Evolutionary conservation across 2,113 vertebrate species (phyloP).

Genomic region (Tenrec ecaudatus): DNA sequence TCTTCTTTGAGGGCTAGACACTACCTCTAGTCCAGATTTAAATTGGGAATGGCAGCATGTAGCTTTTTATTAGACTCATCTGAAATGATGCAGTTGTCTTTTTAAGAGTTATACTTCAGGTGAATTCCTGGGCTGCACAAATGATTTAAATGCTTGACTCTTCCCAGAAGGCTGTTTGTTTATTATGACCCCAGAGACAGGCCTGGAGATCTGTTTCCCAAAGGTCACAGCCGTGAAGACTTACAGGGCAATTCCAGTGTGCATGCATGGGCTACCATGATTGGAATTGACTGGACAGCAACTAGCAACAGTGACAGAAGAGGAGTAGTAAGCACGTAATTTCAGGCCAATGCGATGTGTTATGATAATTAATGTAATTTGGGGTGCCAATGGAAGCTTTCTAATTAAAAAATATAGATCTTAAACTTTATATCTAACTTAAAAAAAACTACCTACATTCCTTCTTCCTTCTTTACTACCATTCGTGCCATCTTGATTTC

Average conservation of each 20-base stretch:
- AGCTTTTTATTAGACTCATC: background rate
- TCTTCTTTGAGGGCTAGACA: background rate
- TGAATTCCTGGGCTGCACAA: background rate
- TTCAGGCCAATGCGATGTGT: background rate
- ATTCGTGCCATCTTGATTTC: background rate
- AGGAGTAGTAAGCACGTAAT: background rate
- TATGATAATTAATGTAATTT: background rate
- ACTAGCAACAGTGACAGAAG: background rate
- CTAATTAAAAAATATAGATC: background rate
- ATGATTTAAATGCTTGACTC: background rate
- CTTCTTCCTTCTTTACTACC: background rate
- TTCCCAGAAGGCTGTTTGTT: background rate
- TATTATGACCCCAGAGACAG: background rate
- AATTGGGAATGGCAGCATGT: background rate
- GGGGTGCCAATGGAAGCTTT: background rate
- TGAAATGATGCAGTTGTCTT: slow-evolving; percentile 39
- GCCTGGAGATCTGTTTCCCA: background rate
- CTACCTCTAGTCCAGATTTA: slow-evolving; percentile 54
- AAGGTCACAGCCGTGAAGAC: background rate
- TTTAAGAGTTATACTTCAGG: background rate
- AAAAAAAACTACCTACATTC: background rate
- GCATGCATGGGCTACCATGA: background rate
- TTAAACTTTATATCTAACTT: background rate
- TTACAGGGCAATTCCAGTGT: background rate
- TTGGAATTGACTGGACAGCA: background rate